phyloP scores from a whole-genome alignment of 2,797 vertebrate genomes.

The Myoxocephalus aenaeus region DNA sequence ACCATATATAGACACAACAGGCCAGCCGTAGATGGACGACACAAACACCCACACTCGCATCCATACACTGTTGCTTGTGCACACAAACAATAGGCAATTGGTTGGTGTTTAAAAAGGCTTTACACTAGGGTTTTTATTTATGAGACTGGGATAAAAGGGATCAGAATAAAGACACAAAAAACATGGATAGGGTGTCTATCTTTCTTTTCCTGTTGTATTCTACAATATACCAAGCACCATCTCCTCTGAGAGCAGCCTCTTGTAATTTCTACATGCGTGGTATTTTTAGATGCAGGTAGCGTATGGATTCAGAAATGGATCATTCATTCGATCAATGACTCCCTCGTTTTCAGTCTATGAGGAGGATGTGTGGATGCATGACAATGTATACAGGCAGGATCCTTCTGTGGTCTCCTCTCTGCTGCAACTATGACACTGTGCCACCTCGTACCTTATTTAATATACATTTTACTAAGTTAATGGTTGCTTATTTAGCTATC shows the following conservation, averaged over 20 bases:
- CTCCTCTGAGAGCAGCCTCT: neutral
- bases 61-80: neutral
- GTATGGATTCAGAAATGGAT: conserved; percentile 1
- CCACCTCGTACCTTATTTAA: neutral
- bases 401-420: neutral
- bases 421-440: neutral
- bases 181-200: neutral
- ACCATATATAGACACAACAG: conserved; percentile 7
- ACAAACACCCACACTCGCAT: conserved; percentile 6
- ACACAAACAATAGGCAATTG: conserved; percentile 5
- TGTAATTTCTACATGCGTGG: neutral
- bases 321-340: conserved; percentile 16
- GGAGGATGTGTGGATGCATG: conserved; percentile 2
- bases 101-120: neutral
- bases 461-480: neutral
- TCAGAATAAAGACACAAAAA: neutral
- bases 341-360: neutral
- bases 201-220: neutral
- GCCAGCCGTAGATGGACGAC: neutral
- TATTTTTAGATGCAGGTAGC: conserved; percentile 14
- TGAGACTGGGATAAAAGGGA: neutral
- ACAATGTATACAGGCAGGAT: neutral
- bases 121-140: neutral
- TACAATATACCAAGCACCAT: neutral
- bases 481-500: neutral